Evolutionary conservation across 2,888 invertebrate species (phyloP), one percentile per base, ranked within the genome.

Genomic region (Mimumesa dahlbomi): DNA sequence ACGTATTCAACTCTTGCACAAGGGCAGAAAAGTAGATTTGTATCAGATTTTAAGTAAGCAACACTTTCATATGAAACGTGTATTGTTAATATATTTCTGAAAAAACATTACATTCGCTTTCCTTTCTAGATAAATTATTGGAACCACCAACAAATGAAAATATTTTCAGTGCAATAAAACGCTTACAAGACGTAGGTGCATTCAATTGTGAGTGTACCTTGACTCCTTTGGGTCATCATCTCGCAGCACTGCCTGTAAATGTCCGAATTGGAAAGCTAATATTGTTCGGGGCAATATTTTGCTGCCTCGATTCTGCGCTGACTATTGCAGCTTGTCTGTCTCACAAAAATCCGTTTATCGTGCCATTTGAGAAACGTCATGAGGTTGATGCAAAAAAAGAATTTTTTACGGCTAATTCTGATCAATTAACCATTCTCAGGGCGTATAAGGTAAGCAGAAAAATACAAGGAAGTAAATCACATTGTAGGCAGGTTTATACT

Each of bases 251-350:
- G 61, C 98, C 98, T 0, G 95, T 98, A 0, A 98, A 98, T 85
- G 95, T 95, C 2, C 92, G 96, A 78, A 95, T 97, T 79, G 97
- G 97, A n/a, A 97, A 98, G 86, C 92, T 98, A 74, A 95, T 98
- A 91, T 89, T 98, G 5, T 96, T 96, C 82, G 97, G 98, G 0
- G 95, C 98, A 9, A 96, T 98, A 69, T 95, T 98, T 87, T 95
- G 95, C 78, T 98, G 98, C 87, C 92, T 98, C 29, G 97, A 98
- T 90, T 96, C 98, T 0, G 95, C 97, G 0, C 91, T 98, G 1
- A 98, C 97, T 2, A 96, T 98, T 86, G 97, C 96, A 0, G 95
- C 96, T 1, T 95, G 94, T 87, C 90, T 96, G 36, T 95, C 95
- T 79, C 93, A 94, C 84, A 95, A 95, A 85, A 94, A 93, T 52